phyloP scores from a whole-genome alignment of 2,113 vertebrate genomes.

The Gopherus flavomarginatus region DNA sequence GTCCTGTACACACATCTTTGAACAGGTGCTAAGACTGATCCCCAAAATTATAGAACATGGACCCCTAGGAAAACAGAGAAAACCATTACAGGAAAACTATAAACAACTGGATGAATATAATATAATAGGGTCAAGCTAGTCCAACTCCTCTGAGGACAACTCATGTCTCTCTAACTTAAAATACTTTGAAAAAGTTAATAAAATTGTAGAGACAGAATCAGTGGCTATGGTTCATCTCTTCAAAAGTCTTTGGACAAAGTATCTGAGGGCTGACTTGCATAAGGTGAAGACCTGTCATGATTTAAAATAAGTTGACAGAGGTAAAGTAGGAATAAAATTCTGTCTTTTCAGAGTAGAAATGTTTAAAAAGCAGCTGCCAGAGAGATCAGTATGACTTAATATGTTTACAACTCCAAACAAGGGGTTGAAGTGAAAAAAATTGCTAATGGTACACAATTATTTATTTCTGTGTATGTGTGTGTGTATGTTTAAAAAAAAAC shows the following conservation, averaged over 20 bases:
- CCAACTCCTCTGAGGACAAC: neutral
- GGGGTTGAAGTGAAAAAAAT: neutral
- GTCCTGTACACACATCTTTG: neutral
- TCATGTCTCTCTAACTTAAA: neutral
- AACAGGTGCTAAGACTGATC: neutral
- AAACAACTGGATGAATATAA: neutral
- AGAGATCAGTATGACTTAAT: neutral
- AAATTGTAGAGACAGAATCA: neutral
- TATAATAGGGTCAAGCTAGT: neutral
- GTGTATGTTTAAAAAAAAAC: too few relatives aligned
- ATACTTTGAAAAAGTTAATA: neutral
- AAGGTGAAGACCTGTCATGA: neutral
- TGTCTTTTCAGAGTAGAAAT: neutral
- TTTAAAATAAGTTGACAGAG: neutral
- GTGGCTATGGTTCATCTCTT: rapidly evolving
- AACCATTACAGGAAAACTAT: neutral
- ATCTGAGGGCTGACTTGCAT: neutral
- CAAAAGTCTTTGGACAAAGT: neutral
- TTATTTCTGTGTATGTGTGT: too few relatives aligned
- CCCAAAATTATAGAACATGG: neutral
- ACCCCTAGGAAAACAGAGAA: neutral
- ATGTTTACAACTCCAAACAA: neutral
- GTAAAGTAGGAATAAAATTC: neutral
- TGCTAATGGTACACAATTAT: neutral
- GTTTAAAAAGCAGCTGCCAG: neutral